Conservation (phyloP, 2,113 vertebrate species). For the Protomyctophum bolini region DNA sequence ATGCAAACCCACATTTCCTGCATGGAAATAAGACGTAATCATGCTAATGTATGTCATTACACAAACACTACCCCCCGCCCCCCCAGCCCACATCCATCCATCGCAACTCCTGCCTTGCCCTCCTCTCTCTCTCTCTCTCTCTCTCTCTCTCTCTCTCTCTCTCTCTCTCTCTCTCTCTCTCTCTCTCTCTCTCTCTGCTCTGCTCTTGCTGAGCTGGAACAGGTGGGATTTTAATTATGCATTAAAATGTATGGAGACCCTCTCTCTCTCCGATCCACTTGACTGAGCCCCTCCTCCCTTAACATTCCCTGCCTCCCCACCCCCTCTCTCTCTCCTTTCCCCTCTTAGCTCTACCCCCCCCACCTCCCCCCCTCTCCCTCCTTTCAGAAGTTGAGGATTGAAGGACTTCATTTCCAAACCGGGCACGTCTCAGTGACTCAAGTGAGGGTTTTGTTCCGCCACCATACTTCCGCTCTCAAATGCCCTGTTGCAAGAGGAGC, state of each 20-base stretch:
- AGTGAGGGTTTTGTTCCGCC: conserved; percentile 50
- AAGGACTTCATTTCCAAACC: conserved; percentile 53
- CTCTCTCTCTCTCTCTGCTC: conserved; percentile 12
- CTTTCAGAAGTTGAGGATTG: conserved; percentile 25
- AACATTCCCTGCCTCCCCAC: background rate
- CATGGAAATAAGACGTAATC: conserved; percentile 59
- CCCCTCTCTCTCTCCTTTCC: too few relatives aligned
- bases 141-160: conserved; percentile 19
- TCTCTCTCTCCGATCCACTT: conserved; percentile 35
- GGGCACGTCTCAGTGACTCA: conserved; percentile 42
- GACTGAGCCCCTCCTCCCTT: conserved; percentile 39
- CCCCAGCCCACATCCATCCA: background rate
- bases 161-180: conserved; percentile 17
- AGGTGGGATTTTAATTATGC: conserved; percentile 68
- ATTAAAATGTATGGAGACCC: conserved; percentile 58
- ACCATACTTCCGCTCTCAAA: conserved; percentile 45
- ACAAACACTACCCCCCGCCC: conserved; percentile 12
- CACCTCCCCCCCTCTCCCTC: background rate
- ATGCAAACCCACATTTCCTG: conserved; percentile 33
- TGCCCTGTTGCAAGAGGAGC: background rate
- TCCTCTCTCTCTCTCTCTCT: background rate
- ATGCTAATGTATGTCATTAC: conserved; percentile 51
- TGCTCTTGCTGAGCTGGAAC: conserved; percentile 43
- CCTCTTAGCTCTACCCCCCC: too few relatives aligned
- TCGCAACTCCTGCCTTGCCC: too few relatives aligned